Base-by-base conservation (phyloP, 37 sponge, comb jelly and placozoan genomes). In the Beroe forskalii region DNA sequence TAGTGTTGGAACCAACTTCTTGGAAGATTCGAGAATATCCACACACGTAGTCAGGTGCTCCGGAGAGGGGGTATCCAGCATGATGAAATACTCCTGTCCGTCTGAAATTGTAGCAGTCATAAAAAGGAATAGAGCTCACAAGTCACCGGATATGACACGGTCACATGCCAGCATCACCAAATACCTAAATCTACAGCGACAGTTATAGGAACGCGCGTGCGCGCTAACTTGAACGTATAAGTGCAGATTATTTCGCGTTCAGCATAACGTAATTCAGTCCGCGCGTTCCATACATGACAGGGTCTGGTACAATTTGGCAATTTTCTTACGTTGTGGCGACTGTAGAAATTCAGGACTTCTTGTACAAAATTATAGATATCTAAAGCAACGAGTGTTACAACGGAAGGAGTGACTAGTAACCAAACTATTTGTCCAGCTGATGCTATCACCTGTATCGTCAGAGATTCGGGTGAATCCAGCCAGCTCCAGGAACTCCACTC, bases 401-500 rank as follows among this genome's bases (percentile, higher is more conserved):
- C n/a, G n/a, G n/a, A n/a, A n/a, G n/a, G n/a, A n/a, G n/a, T n/a
- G n/a, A n/a, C n/a, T n/a, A n/a, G n/a, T n/a, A n/a, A n/a, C n/a
- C n/a, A 9, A 55, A 55, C 60, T 55, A 9, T 17, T n/a, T 24
- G 28, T 8, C 28, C 28, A 66, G 8, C 28, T 27, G 67, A 66
- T n/a, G 28, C 8, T 30, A 19, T 20, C 1, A 80, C 86, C 86
- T 38, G 43, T 25, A 22, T 80, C 86, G 30, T 80, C 86, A 44
- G 86, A 14, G 2, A 80, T 80, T 25, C 86, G 12, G 30, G 86
- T 80, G 30, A 80, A 80, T 42, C 86, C 86, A 24, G 86, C 86
- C 0, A 80, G 28, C 27, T 80, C 86, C 86, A 80, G 55, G 40
- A 80, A 80, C 86, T 80, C 86, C 1, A 80, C 55, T 1, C 86